Base-by-base conservation (phyloP, 2,113 vertebrate species). In the Tupaia chinensis region DNA sequence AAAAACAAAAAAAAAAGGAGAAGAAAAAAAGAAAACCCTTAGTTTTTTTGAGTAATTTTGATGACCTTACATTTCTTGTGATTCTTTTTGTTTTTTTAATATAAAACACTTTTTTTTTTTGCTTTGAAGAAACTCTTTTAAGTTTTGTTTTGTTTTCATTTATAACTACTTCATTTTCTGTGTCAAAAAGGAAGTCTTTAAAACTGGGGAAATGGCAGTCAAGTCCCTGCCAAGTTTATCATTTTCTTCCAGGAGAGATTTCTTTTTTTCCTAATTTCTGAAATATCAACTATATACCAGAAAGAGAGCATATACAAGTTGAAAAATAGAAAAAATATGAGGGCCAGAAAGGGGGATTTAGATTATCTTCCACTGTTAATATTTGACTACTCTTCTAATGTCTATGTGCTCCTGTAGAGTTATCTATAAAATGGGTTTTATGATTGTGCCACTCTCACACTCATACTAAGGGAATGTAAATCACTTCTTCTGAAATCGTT, bases 141-240 rank as follows among this genome's bases (percentile, higher is more conserved):
- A 89, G 44, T 3, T 9, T 5, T 66, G 15, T 89, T 87, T 76
- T 34, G 4, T 27, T 1, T 83, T 78, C 32, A 78, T 89, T 85
- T 61, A 85, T 91, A 95, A 78, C 81, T 53, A 80, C 63, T 94
- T 17, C 2, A 87, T 94, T 96, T 70, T 97, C 7, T 98, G 60
- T 84, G 54, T 81, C 60, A 96, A 84, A 96, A 95, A 54, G 86
- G 12, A 81, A 95, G 3, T 87, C 32, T 85, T 95, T 96, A 15
- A 92, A 94, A 81, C 65, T 94, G 61, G 44, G 11, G 11, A 89
- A 85, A 60, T 93, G 17, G 29, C 65, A 60, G 14, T 97, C 90
- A 87, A 91, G 80, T 87, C 44, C 9, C 76, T 96, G 16, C 83
- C 89, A 97, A 97, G 93, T 96, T 96, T 86, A 92, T 92, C 29